Percentiles rank a stretch among this genome's conserved stretches.
These are phyloP conservation scores for Euborellia annulipes DNA, from an alignment of 1,140 invertebrate species.

Conservation along the genomic window DNA sequence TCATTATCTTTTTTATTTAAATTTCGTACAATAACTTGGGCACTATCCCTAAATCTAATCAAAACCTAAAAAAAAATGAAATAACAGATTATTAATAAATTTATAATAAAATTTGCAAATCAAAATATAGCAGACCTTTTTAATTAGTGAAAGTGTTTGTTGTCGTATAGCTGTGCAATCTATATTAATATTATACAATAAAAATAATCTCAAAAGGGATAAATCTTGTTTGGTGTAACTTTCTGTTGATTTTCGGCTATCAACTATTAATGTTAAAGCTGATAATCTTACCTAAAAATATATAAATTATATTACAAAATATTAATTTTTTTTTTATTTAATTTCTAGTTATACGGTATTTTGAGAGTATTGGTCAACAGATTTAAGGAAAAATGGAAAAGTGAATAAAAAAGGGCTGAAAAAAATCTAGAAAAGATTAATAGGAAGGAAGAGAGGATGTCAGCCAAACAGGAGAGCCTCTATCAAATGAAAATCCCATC, in stretches of 20 bases:
- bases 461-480: too few species aligned
- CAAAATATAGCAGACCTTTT: conserved; percentile 28
- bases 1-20: conserved; percentile 2
- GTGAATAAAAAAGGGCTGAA: too few species aligned
- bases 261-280: conserved; percentile 51
- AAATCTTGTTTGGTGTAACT: conserved; percentile 42
- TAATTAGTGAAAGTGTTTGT: conserved; percentile 27
- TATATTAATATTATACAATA: conserved; percentile 52
- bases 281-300: conserved; percentile 30
- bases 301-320: conserved; percentile 4
- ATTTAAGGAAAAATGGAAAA: too few species aligned
- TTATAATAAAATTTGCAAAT: too few species aligned
- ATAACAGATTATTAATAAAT: too few species aligned
- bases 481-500: too few species aligned
- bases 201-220: conserved; percentile 44
- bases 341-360: too few species aligned
- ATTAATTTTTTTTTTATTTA: too few species aligned
- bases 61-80: conserved; percentile 26
- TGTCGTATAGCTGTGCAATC: conserved; percentile 42
- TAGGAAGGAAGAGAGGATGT: too few species aligned
- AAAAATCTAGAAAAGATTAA: too few species aligned
- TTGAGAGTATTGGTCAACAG: too few species aligned
- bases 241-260: conserved; percentile 59
- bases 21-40: conserved; percentile 15
- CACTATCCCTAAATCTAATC: conserved; percentile 24